Conservation (phyloP, 2,888 invertebrate genomes). For the Eupithecia abbreviata region DNA sequence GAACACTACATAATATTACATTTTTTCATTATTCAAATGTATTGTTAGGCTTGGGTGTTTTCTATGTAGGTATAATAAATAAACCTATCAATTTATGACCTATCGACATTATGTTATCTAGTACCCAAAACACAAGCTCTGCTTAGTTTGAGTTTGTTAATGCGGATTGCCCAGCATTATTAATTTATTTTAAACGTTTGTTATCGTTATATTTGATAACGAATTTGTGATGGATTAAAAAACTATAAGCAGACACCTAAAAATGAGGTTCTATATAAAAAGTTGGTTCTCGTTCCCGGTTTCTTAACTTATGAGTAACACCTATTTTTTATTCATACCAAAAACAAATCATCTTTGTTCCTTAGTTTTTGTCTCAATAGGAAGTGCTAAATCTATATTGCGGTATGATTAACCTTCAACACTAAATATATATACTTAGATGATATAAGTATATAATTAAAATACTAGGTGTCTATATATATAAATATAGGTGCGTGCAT, state of each 20-base stretch:
- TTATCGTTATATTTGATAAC: neutral
- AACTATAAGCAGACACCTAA: neutral
- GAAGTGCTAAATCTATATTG: neutral
- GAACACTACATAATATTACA: constrained; percentile 28
- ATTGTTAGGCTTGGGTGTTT: no score
- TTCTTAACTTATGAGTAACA: neutral
- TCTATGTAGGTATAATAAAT: no score
- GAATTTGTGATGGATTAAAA: neutral
- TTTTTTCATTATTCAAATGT: no score
- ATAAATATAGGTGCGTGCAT: no score
- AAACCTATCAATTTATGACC: no score
- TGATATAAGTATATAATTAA: no score
- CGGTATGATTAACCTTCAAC: neutral
- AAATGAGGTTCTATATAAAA: neutral
- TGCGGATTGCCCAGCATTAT: neutral
- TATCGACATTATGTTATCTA: neutral
- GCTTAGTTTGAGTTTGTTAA: neutral
- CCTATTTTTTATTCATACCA: neutral
- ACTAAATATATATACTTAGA: neutral
- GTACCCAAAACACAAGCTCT: neutral
- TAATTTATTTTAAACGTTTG: neutral
- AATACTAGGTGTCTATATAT: no score
- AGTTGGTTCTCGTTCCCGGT: neutral
- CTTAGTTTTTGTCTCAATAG: neutral
- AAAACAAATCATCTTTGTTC: neutral